Conservation (phyloP, 2,888 invertebrate species). For the Podabrus alpinus region DNA sequence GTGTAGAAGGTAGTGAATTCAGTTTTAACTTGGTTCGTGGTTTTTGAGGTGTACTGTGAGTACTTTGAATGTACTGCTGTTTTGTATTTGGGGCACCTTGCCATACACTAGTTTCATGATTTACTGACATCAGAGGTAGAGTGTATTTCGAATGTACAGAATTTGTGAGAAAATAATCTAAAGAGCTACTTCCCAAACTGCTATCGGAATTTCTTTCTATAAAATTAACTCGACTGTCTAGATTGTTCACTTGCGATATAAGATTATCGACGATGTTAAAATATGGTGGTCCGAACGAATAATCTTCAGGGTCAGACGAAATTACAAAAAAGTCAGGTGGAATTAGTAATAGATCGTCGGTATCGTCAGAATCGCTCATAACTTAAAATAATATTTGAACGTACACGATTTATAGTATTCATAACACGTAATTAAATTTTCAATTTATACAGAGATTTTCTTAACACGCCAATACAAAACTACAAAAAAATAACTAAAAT, state of each 20-base stretch:
- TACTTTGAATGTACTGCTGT: conserved; percentile 37
- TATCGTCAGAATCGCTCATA: conserved; percentile 80
- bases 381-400: conserved; percentile 38
- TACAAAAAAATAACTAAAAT: not conserved
- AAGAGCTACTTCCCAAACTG: conserved; percentile 39
- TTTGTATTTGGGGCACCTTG: conserved; percentile 4
- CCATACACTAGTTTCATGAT: conserved; percentile 31
- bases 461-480: not conserved
- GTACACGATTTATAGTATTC: not conserved
- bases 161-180: conserved; percentile 33
- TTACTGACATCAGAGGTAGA: conserved; percentile 15
- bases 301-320: conserved; percentile 61
- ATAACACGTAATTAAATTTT: not conserved
- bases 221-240: conserved; percentile 57
- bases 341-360: conserved; percentile 77
- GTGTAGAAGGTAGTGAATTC: conserved; percentile 48
- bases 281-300: conserved; percentile 41
- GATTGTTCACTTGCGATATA: conserved; percentile 65
- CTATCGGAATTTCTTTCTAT: conserved; percentile 56
- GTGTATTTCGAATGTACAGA: conserved; percentile 7
- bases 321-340: conserved; percentile 76
- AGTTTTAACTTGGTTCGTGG: conserved; percentile 43
- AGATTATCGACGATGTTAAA: conserved; percentile 65
- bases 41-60: conserved; percentile 53
- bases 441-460: not conserved